Base-by-base conservation (phyloP, 2,113 vertebrate genomes). In the Ranitomeya variabilis region DNA sequence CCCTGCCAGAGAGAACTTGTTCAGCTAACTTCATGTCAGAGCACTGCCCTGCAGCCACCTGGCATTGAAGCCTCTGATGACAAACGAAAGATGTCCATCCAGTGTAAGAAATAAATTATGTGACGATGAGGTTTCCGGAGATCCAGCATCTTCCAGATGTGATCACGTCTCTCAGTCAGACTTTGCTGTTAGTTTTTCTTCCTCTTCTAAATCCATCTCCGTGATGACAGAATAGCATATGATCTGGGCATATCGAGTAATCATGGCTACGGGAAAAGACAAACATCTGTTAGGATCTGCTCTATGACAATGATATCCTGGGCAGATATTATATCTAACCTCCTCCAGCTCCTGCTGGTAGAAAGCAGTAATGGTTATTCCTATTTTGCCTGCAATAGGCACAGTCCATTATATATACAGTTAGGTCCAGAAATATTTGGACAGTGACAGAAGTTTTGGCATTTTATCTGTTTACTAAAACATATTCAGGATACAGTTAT, bases 181-280 rank as follows among this genome's bases (percentile, higher is more conserved):
- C 77, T 94, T 94, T 57, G 86, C 67, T 37, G 86, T 66, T 26
- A n/a, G 66, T 86, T 91, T 83, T 84, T 54, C 90, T 83, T 95
- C 93, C 76, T 95, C 93, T 77, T 94, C 91, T 0, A 80, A 76
- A 90, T 98, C 97, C 96, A 97, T 95, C 92, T 98, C 97, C 0
- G 96, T 96, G 91, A 97, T 87, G 55, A 98, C 97, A 0, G 95
- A 97, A 91, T 83, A 95, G 91, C 96, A 97, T 54, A 97, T 90
- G 79, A 97, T 93, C 93, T 98, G 97, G 89, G 97, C 94, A 60
- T 97, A 83, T 31, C 92, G 7, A 0, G 93, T 93, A 16, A 89
- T 11, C 0, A 86, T 89, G 11, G 92, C 94, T 95, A 55, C 55
- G 90, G 81, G 83, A 60, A 67, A 85, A 86, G 82, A 91, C 83